A percentile compares a stretch with the other conserved stretches of the same genome.
These are phyloP conservation scores for Hestina assimilis DNA, from an alignment of 1,140 invertebrate genomes.

Conservation along the genomic window DNA sequence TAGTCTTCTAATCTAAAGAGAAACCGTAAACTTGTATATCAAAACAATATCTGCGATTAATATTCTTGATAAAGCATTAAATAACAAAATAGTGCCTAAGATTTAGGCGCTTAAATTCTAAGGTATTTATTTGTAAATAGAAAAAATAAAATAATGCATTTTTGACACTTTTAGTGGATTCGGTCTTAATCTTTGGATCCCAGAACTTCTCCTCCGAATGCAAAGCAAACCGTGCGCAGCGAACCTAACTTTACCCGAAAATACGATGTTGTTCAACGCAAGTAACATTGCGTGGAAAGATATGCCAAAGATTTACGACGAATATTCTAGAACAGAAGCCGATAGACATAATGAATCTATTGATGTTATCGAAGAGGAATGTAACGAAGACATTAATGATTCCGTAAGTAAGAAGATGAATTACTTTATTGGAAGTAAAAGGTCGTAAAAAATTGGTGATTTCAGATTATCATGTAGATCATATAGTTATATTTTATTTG, in stretches of 20 bases:
- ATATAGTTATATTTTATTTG: too few relatives aligned
- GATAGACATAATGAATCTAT: constrained; percentile 35
- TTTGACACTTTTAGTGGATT: constrained; percentile 84
- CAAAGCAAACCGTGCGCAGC: constrained; percentile 44
- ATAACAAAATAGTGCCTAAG: too few relatives aligned
- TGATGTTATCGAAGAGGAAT: constrained; percentile 32
- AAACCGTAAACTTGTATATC: too few relatives aligned
- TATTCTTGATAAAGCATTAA: too few relatives aligned
- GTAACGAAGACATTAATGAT: constrained; percentile 50
- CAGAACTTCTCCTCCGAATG: constrained; percentile 81
- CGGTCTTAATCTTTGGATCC: constrained; percentile 85
- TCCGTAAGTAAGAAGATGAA: constrained; percentile 41
- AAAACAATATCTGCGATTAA: too few relatives aligned
- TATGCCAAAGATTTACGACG: constrained; percentile 30
- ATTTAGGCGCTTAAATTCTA: too few relatives aligned
- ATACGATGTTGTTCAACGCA: constrained; percentile 41
- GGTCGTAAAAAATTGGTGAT: too few relatives aligned
- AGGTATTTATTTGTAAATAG: too few relatives aligned
- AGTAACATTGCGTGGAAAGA: constrained; percentile 46
- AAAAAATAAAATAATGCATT: too few relatives aligned
- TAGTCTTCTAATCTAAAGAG: too few relatives aligned
- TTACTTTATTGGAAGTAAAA: background rate
- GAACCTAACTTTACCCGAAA: constrained; percentile 32
- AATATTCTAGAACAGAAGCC: constrained; percentile 18
- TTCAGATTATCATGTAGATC: too few relatives aligned